Conservation (phyloP, 1,140 invertebrate genomes). For the Fopius arisanus region DNA sequence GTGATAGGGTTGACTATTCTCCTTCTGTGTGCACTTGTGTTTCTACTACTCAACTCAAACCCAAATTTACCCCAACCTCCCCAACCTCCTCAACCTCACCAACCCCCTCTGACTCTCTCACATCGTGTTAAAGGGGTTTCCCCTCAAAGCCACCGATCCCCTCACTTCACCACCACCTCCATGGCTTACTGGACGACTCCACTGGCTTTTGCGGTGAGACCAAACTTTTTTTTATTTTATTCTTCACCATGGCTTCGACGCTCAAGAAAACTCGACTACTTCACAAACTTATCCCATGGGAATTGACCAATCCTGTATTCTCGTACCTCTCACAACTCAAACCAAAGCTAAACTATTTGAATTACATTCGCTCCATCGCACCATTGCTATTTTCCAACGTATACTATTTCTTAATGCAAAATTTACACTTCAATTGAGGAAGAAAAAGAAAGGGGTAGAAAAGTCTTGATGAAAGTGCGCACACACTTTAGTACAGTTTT, state of each 20-base stretch:
- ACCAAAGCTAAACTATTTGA: neutral
- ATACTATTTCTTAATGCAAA: no score
- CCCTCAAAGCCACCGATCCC: neutral
- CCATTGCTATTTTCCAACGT: no score
- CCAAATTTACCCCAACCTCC: neutral
- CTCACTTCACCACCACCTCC: neutral
- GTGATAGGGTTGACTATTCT: slow-evolving; percentile 5
- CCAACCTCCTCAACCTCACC: neutral
- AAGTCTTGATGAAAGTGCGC: no score
- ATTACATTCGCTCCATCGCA: neutral
- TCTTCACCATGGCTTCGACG: neutral
- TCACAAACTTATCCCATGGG: neutral
- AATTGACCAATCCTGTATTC: neutral
- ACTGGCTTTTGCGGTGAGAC: neutral
- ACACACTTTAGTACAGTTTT: no score
- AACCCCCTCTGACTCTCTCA: neutral
- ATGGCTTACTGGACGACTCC: neutral
- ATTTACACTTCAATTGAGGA: no score
- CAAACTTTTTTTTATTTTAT: neutral
- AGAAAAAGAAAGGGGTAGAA: no score
- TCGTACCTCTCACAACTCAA: neutral
- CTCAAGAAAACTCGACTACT: neutral
- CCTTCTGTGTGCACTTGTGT: slow-evolving; percentile 4
- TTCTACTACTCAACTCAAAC: slow-evolving; percentile 8
- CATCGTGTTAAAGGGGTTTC: neutral